Evolutionary conservation across 1,140 invertebrate species (phyloP).

Genomic region (Frieseomelitta varia): DNA sequence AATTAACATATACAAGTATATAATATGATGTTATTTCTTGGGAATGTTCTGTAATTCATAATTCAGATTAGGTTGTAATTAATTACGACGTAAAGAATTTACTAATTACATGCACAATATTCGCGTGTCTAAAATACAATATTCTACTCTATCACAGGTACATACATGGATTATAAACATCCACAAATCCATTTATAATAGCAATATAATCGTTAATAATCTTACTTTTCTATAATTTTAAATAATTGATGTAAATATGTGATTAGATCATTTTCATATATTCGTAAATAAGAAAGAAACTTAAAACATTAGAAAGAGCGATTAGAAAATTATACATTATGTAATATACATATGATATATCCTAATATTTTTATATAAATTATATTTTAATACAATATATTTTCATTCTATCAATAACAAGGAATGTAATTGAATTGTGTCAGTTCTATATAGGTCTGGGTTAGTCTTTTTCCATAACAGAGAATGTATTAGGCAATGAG

Average conservation of each 20-base stretch:
- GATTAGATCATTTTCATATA: neutral
- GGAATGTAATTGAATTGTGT: slow-evolving; percentile 62
- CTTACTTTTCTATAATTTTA: neutral
- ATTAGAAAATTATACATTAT: slow-evolving; percentile 37
- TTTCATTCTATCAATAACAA: slow-evolving; percentile 54
- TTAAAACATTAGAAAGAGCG: neutral
- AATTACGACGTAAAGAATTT: slow-evolving; percentile 45
- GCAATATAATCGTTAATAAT: slow-evolving; percentile 36
- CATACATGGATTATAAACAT: slow-evolving; percentile 54
- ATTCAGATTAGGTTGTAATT: slow-evolving; percentile 50
- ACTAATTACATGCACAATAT: slow-evolving; percentile 49
- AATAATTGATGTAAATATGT: slow-evolving; percentile 15
- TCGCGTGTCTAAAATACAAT: slow-evolving; percentile 46
- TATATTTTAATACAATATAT: slow-evolving; percentile 55
- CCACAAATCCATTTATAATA: slow-evolving; percentile 44
- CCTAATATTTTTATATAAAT: slow-evolving; percentile 52
- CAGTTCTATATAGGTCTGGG: slow-evolving; percentile 64
- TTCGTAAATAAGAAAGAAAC: slow-evolving; percentile 7
- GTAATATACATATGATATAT: slow-evolving; percentile 62
- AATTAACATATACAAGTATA: slow-evolving; percentile 41
- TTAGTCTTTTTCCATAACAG: slow-evolving; percentile 62
- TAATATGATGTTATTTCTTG: slow-evolving; percentile 42
- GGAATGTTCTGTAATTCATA: slow-evolving; percentile 24
- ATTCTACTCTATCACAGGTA: slow-evolving; percentile 68
- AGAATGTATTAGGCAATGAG: slow-evolving; percentile 37